A percentile compares a stretch with the other conserved stretches of the same genome.
phyloP scores from a whole-genome alignment of 1,140 invertebrate species.

The Ostrea denselamellosa region DNA sequence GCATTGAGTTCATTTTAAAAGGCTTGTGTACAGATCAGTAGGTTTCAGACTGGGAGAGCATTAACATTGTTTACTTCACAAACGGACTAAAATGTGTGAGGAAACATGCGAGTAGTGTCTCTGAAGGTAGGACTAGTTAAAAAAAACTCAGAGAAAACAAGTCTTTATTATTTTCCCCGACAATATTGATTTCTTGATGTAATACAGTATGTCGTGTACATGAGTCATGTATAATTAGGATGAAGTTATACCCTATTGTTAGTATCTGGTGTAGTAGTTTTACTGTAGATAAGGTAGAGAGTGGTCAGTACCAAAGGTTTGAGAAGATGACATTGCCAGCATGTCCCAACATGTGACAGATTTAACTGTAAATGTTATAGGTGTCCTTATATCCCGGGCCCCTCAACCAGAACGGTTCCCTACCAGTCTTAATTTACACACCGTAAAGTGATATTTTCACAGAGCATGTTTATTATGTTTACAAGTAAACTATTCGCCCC shows the following conservation, averaged over 20 bases:
- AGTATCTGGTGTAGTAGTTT: no score
- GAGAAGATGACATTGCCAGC: neutral
- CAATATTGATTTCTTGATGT: constrained; percentile 21
- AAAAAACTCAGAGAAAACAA: neutral
- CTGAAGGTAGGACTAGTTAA: constrained; percentile 11
- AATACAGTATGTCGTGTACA: neutral
- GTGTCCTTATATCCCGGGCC: neutral
- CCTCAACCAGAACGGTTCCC: neutral
- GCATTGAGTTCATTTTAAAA: constrained; percentile 35
- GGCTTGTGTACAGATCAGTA: constrained; percentile 37
- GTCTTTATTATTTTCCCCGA: neutral
- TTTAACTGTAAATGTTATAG: neutral
- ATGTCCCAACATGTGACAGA: constrained; percentile 1
- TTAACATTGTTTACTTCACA: constrained; percentile 17
- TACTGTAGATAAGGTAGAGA: no score
- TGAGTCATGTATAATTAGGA: constrained; percentile 38
- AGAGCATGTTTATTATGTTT: neutral
- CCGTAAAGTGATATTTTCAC: neutral
- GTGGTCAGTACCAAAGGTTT: neutral
- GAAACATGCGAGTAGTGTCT: constrained; percentile 28
- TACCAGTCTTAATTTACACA: neutral
- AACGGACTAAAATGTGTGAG: constrained; percentile 18
- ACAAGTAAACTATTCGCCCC: neutral
- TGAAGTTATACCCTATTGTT: neutral
- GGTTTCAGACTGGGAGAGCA: neutral